Conservation (phyloP, 2,888 invertebrate genomes). For the Spilarctia lutea region DNA sequence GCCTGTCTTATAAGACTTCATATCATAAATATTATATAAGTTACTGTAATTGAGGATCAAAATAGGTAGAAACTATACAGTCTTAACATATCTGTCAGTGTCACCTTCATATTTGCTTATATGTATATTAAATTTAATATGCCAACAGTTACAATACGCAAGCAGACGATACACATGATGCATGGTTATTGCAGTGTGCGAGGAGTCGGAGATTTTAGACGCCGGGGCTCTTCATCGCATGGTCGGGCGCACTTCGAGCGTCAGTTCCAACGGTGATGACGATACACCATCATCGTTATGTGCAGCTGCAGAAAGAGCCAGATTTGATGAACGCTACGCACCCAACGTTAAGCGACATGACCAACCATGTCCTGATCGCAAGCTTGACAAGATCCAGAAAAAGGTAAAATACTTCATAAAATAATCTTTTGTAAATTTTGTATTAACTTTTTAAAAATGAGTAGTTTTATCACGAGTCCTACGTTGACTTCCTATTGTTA, state of each 20-base stretch:
- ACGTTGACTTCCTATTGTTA: no score
- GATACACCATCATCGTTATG: constrained; percentile 51
- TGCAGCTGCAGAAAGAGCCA: constrained; percentile 65
- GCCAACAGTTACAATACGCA: constrained; percentile 21
- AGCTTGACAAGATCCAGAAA: constrained; percentile 83
- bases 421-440: background rate
- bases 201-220: constrained; percentile 73
- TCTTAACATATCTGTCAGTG: background rate
- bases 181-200: constrained; percentile 62
- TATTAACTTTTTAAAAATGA: background rate
- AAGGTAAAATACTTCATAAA: constrained; percentile 68
- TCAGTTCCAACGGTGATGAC: constrained; percentile 35
- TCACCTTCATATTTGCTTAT: background rate
- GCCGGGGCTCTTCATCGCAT: constrained; percentile 64
- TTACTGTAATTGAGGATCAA: background rate
- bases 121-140: constrained; percentile 8
- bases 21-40: background rate
- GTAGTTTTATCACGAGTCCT: no score
- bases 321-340: constrained; percentile 75
- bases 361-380: constrained; percentile 72
- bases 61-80: background rate
- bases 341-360: constrained; percentile 64
- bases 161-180: constrained; percentile 21
- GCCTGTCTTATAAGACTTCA: background rate
- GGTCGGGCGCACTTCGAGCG: constrained; percentile 53